Conservation (phyloP, 2,888 invertebrate species). For the Polydrusus tereticollis region DNA sequence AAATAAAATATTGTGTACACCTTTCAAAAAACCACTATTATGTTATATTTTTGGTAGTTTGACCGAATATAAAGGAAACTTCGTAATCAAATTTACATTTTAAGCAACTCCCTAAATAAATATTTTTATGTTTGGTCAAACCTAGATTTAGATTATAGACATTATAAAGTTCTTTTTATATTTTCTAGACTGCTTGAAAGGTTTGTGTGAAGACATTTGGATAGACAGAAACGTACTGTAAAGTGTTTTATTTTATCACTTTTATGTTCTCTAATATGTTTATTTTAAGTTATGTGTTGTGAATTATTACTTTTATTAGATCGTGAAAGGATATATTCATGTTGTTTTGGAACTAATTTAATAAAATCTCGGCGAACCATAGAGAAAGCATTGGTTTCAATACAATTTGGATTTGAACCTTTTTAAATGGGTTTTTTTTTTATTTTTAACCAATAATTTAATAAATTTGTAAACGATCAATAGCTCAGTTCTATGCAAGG, state of each 20-base stretch:
- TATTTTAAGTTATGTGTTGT: conserved; percentile 46
- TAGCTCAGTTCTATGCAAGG: too few species aligned
- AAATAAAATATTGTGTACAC: conserved; percentile 3
- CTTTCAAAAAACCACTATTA: conserved; percentile 12
- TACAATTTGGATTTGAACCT: not conserved
- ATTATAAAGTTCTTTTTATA: conserved; percentile 3
- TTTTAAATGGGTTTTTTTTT: not conserved
- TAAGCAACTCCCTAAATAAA: not conserved
- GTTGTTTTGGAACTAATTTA: not conserved
- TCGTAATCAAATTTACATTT: conserved; percentile 1
- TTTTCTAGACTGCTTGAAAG: conserved; percentile 30
- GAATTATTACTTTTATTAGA: conserved; percentile 24
- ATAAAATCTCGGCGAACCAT: not conserved
- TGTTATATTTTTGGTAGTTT: conserved; percentile 9
- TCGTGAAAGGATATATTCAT: not conserved
- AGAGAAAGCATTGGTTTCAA: not conserved
- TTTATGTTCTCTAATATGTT: conserved; percentile 49
- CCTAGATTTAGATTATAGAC: conserved; percentile 1
- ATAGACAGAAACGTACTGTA: conserved; percentile 17
- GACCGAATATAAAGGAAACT: conserved; percentile 12
- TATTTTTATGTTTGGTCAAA: conserved; percentile 15
- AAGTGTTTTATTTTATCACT: conserved; percentile 22
- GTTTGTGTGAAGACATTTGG: conserved; percentile 18
- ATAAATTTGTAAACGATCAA: not conserved
- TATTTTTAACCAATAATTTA: not conserved